phyloP scores from a whole-genome alignment of 2,113 vertebrate species.

The Cepphus grylle region DNA sequence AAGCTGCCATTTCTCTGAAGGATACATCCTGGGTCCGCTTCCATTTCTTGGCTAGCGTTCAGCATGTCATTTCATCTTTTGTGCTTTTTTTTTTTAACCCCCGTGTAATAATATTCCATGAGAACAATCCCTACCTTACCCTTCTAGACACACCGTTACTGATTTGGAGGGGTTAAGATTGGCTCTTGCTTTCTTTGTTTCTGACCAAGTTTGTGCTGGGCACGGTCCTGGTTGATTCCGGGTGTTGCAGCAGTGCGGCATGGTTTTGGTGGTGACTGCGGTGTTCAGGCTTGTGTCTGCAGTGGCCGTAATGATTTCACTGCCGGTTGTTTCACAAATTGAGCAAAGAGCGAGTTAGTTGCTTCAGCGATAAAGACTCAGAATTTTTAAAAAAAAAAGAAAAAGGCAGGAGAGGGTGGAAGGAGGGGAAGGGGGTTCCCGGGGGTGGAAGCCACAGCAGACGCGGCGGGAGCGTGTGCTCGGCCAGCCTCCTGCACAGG shows the following conservation, averaged over 20 bases:
- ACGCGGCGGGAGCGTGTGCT: rapidly evolving
- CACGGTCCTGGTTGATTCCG: neutral
- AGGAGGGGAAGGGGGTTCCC: neutral
- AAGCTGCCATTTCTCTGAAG: neutral
- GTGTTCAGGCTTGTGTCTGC: neutral
- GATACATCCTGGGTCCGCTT: rapidly evolving
- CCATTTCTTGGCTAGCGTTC: neutral
- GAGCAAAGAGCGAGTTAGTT: neutral
- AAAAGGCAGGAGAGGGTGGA: neutral
- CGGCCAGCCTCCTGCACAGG: neutral
- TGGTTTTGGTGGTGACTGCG: neutral
- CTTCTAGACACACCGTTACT: neutral
- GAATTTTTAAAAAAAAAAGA: neutral
- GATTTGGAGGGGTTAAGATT: neutral
- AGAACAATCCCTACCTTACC: neutral
- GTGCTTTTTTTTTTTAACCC: neutral
- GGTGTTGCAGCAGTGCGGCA: rapidly evolving
- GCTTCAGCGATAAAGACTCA: neutral
- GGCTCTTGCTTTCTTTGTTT: neutral
- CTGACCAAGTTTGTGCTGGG: neutral
- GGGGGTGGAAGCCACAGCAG: neutral
- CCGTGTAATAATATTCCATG: rapidly evolving
- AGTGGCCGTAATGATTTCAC: neutral
- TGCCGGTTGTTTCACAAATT: neutral
- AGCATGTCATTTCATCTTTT: neutral